phyloP scores from a whole-genome alignment of 1,140 invertebrate species.

The Saccostrea echinata region DNA sequence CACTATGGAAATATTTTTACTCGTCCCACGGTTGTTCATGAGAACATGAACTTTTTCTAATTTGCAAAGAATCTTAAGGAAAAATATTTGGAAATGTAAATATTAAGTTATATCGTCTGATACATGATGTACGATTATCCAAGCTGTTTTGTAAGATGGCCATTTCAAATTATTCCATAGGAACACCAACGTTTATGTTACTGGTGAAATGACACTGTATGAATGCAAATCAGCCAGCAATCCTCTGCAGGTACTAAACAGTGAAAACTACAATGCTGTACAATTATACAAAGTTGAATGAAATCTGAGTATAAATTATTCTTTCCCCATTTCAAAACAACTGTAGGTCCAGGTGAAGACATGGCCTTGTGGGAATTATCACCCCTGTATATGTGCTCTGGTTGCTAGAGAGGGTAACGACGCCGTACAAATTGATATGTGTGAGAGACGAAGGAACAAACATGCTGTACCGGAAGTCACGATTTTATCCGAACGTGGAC shows the following conservation, averaged over 20 bases:
- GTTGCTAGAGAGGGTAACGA: slow-evolving; percentile 60
- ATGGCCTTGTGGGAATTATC: slow-evolving; percentile 50
- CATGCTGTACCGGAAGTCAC: slow-evolving; percentile 53
- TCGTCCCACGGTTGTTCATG: no score
- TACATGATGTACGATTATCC: background rate
- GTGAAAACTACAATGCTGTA: background rate
- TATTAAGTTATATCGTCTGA: background rate
- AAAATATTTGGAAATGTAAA: no score
- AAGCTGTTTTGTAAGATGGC: background rate
- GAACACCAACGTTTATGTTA: slow-evolving; percentile 45
- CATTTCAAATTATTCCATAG: background rate
- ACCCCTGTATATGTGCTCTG: slow-evolving; percentile 62
- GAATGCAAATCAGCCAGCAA: background rate
- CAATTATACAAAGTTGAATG: no score
- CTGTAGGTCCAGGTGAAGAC: slow-evolving; percentile 56
- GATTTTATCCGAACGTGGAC: slow-evolving; percentile 33
- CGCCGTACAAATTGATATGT: slow-evolving; percentile 60
- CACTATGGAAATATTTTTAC: no score
- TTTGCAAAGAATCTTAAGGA: no score
- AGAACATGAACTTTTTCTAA: no score
- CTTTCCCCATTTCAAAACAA: background rate
- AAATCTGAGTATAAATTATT: no score
- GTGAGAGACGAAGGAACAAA: slow-evolving; percentile 41
- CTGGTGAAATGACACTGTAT: slow-evolving; percentile 42
- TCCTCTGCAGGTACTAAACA: background rate